Conservation (phyloP, 2,113 vertebrate species). For the Embiotoca jacksoni region DNA sequence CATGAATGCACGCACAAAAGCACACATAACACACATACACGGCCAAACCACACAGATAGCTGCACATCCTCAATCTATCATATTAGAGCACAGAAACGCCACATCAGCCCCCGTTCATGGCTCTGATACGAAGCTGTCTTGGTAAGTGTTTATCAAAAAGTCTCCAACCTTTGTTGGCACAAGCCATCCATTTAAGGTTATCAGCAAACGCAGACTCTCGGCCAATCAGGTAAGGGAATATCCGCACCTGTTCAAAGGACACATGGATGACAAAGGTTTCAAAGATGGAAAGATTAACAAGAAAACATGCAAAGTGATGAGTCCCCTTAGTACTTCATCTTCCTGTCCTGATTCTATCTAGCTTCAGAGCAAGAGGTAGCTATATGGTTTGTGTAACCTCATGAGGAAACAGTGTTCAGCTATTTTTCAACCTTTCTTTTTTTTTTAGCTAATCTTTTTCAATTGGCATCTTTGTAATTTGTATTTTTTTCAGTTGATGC, state of each 20-base stretch:
- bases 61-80: constrained; percentile 37
- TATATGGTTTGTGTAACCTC: constrained; percentile 5
- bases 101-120: constrained; percentile 7
- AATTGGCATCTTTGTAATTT: neutral
- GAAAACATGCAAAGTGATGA: constrained; percentile 48
- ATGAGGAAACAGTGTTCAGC: constrained; percentile 3
- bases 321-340: constrained; percentile 52
- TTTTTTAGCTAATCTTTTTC: neutral
- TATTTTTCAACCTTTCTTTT: neutral
- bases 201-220: constrained; percentile 98
- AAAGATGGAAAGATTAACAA: constrained; percentile 44
- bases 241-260: constrained; percentile 90
- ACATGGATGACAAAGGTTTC: constrained; percentile 46
- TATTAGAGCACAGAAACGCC: constrained; percentile 1
- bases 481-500: constrained; percentile 6
- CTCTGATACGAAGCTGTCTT: constrained; percentile 28
- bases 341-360: constrained; percentile 58
- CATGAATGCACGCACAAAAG: constrained; percentile 6
- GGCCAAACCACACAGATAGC: constrained; percentile 10
- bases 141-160: constrained; percentile 51
- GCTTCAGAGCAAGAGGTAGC: constrained; percentile 1
- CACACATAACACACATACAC: constrained; percentile 17
- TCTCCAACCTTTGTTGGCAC: constrained; percentile 97
- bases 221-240: constrained; percentile 98
- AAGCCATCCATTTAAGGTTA: constrained; percentile 99